Percentiles rank a stretch among this genome's conserved stretches.
Evolutionary conservation across 2,113 vertebrate species (phyloP).

Genomic region (Phocoena sinus): DNA sequence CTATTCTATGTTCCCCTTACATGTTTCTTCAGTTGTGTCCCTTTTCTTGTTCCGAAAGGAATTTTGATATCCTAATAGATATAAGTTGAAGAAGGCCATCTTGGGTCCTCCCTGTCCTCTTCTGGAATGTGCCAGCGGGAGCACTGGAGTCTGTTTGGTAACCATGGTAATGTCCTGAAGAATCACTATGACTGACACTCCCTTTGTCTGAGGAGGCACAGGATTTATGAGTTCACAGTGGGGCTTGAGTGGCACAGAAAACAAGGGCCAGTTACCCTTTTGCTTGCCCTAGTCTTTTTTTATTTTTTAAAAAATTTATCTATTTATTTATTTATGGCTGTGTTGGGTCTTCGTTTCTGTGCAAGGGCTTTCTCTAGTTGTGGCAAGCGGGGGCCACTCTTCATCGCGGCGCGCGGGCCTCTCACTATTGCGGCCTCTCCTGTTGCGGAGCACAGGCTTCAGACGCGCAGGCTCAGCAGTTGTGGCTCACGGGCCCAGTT

Average conservation of each 20-base stretch:
- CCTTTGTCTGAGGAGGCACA: slow-evolving; percentile 29
- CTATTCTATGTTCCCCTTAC: slow-evolving; percentile 37
- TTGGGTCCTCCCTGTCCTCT: not conserved
- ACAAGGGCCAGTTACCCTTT: not conserved
- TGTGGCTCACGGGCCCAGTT: too few species aligned
- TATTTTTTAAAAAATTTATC: too few species aligned
- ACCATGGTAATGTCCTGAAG: slow-evolving; percentile 56
- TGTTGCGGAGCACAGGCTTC: too few species aligned
- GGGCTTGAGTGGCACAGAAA: not conserved
- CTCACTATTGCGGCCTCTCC: too few species aligned
- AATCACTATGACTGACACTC: not conserved
- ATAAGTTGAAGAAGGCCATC: slow-evolving; percentile 86
- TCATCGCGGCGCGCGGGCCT: too few species aligned
- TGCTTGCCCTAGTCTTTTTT: not conserved
- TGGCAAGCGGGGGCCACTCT: too few species aligned
- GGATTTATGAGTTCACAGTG: slow-evolving; percentile 15
- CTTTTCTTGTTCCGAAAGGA: slow-evolving; percentile 74
- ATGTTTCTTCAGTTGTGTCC: slow-evolving; percentile 43
- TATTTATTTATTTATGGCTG: too few species aligned
- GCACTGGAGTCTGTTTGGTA: slow-evolving; percentile 51
- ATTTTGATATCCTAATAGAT: slow-evolving; percentile 82
- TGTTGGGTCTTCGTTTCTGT: too few species aligned
- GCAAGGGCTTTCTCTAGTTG: too few species aligned
- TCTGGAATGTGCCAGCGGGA: slow-evolving; percentile 18
- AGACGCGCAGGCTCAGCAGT: too few species aligned